Evolutionary conservation across 2,888 invertebrate species (phyloP).

Genomic region (Incurvaria masculella): DNA sequence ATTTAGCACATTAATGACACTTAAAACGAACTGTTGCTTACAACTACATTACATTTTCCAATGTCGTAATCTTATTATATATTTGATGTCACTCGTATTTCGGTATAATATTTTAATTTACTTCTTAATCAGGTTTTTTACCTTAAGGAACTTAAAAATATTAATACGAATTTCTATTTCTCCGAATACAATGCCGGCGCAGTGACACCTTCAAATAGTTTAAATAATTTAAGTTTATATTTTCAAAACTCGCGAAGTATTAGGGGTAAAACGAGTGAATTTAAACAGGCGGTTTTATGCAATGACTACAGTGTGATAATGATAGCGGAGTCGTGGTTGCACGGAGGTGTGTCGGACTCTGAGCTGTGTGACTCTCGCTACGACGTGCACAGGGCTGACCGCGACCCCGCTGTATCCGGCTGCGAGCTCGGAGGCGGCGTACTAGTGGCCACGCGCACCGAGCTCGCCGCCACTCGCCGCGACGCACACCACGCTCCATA

Average conservation of each 20-base stretch:
- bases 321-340: not conserved
- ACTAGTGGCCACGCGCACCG: not conserved
- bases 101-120: too few relatives aligned
- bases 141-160: too few relatives aligned
- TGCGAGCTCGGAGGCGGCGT: constrained; percentile 1
- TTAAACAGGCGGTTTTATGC: not conserved
- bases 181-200: not conserved
- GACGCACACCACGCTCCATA: not conserved
- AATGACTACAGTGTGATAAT: not conserved
- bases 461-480: not conserved
- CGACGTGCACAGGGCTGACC: not conserved
- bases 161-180: not conserved
- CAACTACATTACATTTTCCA: too few relatives aligned
- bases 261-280: not conserved
- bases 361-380: not conserved
- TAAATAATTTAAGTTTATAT: not conserved
- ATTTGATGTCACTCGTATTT: too few relatives aligned
- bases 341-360: not conserved
- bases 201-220: too few relatives aligned
- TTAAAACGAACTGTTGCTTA: too few relatives aligned
- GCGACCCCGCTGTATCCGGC: not conserved
- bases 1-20: too few relatives aligned
- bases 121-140: too few relatives aligned
- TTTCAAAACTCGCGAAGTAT: constrained; percentile 2
- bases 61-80: too few relatives aligned